These are phyloP conservation scores for Ariolimax columbianus DNA, from an alignment of 2,888 invertebrate species.

Conservation along the genomic window DNA sequence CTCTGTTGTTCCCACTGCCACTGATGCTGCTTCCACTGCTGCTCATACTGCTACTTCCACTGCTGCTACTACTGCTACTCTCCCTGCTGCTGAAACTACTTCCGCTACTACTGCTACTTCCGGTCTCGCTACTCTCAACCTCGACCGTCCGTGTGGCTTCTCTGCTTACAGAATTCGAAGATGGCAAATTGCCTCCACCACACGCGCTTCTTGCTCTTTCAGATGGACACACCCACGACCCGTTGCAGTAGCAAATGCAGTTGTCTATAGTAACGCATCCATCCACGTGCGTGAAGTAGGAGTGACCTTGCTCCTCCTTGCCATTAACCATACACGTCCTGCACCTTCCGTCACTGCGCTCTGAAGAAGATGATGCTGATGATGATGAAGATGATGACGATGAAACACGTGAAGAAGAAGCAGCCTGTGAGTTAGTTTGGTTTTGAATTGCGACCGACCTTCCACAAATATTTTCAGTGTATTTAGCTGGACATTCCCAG, in stretches of 20 bases:
- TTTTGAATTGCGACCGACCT: neutral
- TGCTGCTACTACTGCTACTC: neutral
- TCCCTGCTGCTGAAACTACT: neutral
- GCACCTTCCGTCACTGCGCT: slow-evolving; percentile 13
- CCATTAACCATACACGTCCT: slow-evolving; percentile 40
- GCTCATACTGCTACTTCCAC: neutral
- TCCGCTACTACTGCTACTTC: neutral
- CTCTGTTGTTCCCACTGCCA: neutral
- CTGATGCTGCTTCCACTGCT: neutral
- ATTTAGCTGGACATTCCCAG: slow-evolving; percentile 68
- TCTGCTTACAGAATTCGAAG: slow-evolving; percentile 26
- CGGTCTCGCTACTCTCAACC: neutral
- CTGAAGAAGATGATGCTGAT: slow-evolving; percentile 13
- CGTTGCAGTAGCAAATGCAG: slow-evolving; percentile 70
- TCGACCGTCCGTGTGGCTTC: neutral
- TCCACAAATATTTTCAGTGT: slow-evolving; percentile 61
- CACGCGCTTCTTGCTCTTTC: slow-evolving; percentile 62
- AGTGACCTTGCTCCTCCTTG: slow-evolving; percentile 58
- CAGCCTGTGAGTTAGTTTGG: neutral
- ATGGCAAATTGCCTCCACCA: slow-evolving; percentile 49
- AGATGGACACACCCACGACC: slow-evolving; percentile 67
- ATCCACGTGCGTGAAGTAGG: slow-evolving; percentile 64
- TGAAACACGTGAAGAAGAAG: neutral
- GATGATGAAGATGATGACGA: slow-evolving; percentile 4
- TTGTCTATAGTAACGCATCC: slow-evolving; percentile 63